Base-by-base conservation (phyloP, 2,888 invertebrate genomes). In the Cerastoderma edule region DNA sequence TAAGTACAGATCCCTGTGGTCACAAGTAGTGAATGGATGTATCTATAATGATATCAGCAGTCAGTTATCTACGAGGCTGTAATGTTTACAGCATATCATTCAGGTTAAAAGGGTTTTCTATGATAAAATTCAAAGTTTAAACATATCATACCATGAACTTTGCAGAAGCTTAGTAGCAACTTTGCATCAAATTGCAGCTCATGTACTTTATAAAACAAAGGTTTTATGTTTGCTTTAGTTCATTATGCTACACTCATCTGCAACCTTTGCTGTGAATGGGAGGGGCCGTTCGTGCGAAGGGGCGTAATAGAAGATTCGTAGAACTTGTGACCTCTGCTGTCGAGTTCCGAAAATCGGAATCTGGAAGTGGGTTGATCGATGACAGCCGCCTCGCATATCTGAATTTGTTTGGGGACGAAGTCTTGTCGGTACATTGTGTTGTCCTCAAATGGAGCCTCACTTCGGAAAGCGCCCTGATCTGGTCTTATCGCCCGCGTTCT, bases 271-370 rank as follows among this genome's bases (percentile, higher is more conserved):
- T 82, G 80, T 4, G 84, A 75, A n/a, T 69, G 75, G 66, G 73
- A 64, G 13, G 72, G 75, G 44, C 64, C 63, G 35, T 65, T 66
- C 1, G 68, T 6, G 16, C 75, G 66, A 22, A 89, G 64, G 5
- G 84, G 80, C 4, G 83, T 83, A 46, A 88, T 75, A 48, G 87
- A 78, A 22, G 81, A 86, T 60, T 80, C 74, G 72, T 92, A 92
- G 67, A 86, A 78, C 76, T 88, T 90, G 78, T 92, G 92, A 28
- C 92, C 92, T n/a, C 82, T 80, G 8, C 68, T 69, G 72, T 91
- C 90, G 19, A 87, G 81, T 33, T 89, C 87, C n/a, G 73, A 24
- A 80, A 88, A 92, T 35, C 72, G 68, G 80, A 74, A 92, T 13
- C 81, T 67, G 8, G 89, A 80, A 10, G 57, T 72, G 0, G 72